phyloP scores from a whole-genome alignment of 1,140 invertebrate genomes.

The Bombus superbus region DNA sequence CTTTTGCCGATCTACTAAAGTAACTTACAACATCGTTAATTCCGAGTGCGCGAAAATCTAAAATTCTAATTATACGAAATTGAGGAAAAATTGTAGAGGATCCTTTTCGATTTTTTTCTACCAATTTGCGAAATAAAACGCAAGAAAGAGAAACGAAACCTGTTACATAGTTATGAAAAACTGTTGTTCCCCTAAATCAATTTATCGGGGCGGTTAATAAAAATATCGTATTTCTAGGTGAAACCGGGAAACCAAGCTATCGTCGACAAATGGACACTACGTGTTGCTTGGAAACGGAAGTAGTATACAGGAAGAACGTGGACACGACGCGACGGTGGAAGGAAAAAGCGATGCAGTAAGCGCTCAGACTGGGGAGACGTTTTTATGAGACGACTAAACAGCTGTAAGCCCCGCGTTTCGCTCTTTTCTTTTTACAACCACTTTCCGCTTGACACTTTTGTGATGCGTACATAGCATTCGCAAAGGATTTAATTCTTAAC shows the following conservation, averaged over 20 bases:
- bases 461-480: slow-evolving; percentile 41
- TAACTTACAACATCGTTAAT: no score
- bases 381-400: slow-evolving; percentile 74
- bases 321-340: not conserved
- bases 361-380: slow-evolving; percentile 55
- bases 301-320: slow-evolving; percentile 11
- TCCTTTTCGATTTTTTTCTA: no score
- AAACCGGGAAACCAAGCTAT: slow-evolving; percentile 17
- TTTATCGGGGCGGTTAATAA: slow-evolving; percentile 73
- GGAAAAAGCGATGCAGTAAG: slow-evolving; percentile 30
- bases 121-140: not conserved
- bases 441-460: slow-evolving; percentile 54
- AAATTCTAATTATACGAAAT: no score
- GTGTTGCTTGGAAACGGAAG: slow-evolving; percentile 14
- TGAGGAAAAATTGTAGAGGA: no score
- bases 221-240: slow-evolving; percentile 65
- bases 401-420: slow-evolving; percentile 63
- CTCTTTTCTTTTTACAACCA: slow-evolving; percentile 48
- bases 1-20: no score
- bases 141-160: not conserved
- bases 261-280: slow-evolving; percentile 12
- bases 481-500: slow-evolving; percentile 68
- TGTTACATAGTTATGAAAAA: slow-evolving; percentile 11
- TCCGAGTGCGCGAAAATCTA: no score
- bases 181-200: slow-evolving; percentile 40